Evolutionary conservation across 2,797 vertebrate species (phyloP), one percentile per base, ranked within the genome.

Genomic region (Cetoscarus ocellatus): DNA sequence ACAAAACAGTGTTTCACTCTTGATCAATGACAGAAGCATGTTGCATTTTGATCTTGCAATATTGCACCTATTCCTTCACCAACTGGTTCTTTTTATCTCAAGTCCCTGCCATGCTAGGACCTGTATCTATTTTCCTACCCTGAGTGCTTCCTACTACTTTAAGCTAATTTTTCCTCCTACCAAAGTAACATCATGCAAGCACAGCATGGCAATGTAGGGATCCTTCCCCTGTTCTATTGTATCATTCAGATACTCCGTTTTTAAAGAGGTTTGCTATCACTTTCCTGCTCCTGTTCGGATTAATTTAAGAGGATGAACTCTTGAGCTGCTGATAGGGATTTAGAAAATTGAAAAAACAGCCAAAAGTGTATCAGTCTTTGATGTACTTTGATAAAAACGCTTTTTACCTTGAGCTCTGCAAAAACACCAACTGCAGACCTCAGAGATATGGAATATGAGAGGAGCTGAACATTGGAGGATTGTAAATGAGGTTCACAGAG

Each of bases 401-500:
- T 12, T 40, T 40, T 36, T 44, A 35, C 39, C 18, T 35, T 43
- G 35, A 61, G 43, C 68, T 38, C 12, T n/a, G 38, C 39, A 17
- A 10, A 56, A 63, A 55, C 11, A 39, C 17, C 15, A 14, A 64
- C 44, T 57, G 13, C 55, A 35, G 17, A 51, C 15, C 9, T 34
- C 10, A 8, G 36, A 61, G 47, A 57, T 61, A 35, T 40, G 17
- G 15, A 7, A 56, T 52, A 0, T 42, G 15, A 48, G 42, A 57
- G 6, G 12, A 10, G 10, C 6, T 35, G 44, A 53, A 65, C 11
- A 53, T n/a, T 60, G 17, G 8, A 34, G 48, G n/a, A 19, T 11
- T 49, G 47, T 67, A 59, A 70, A 56, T 70, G 43, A 71, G 40
- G 40, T 38, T 27, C 45, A 65, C 36, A 67, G 38, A 45, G 62